Evolutionary conservation across 2,888 invertebrate genomes (phyloP), one percentile per base, ranked within the genome.

Genomic region (Hirtodrosophila alboralis): DNA sequence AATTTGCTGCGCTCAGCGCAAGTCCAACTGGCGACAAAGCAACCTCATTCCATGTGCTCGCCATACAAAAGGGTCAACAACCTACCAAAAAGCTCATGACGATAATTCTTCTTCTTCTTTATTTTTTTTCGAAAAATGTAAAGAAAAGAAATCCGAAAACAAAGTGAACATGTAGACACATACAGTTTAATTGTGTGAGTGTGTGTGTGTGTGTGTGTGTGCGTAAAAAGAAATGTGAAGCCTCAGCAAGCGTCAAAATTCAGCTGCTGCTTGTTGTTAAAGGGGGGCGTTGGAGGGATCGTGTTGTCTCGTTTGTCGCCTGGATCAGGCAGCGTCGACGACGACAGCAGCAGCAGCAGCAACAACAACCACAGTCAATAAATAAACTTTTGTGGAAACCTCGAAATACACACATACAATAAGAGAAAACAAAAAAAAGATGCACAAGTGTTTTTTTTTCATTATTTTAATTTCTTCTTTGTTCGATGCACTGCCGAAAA

Each of bases 131-230:
- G 52, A 75, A 77, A 61, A 73, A 57, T 60, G 68, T 77, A 47
- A 81, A 77, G 77, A 72, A 76, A 86, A 76, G 77, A 86, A 84
- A 75, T 58, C 84, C 66, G 52, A 75, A 78, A 80, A 75, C 81
- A 68, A 68, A 61, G 49, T 62, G 48, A 45, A 26, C 43, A 62
- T 49, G 44, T 37, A 37, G 13, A 21, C 6, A 48, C 14, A 48
- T 9, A 16, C 27, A 31, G 3, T 5, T 4, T 5, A 3, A 7
- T 27, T 10, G 4, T 10, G 26, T 12, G n/a, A 8, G 28, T 28
- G 33, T 44, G 31, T 33, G n/a, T 21, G 31, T 18, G 26, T 31
- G 28, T 31, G 33, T 30, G 28, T 52, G 54, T 51, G 38, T 59
- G 40, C 58, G 31, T 37, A 30, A 48, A 59, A 68, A 53, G 73